These are phyloP conservation scores for Cyclargus thomasi DNA, from an alignment of 1,140 invertebrate genomes.

Conservation along the genomic window DNA sequence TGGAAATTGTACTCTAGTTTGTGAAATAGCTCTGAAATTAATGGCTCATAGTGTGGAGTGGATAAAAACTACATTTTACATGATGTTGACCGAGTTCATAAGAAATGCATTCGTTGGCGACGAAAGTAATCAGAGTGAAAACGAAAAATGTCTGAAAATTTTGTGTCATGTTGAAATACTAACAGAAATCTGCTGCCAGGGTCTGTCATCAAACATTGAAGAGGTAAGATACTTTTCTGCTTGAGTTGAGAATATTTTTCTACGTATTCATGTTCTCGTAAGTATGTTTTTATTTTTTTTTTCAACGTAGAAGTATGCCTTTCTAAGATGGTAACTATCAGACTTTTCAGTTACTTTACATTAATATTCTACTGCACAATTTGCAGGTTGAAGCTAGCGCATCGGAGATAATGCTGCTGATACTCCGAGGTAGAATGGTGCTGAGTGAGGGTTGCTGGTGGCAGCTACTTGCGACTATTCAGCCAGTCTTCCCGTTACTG, in stretches of 20 bases:
- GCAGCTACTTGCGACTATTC: constrained; percentile 73
- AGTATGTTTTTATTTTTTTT: too few species aligned
- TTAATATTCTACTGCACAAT: too few species aligned
- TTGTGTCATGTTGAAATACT: constrained; percentile 75
- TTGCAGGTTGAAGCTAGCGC: constrained; percentile 75
- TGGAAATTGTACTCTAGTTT: constrained; percentile 48
- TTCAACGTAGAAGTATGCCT: too few species aligned
- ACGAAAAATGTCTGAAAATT: constrained; percentile 67
- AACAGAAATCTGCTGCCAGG: constrained; percentile 79
- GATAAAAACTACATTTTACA: constrained; percentile 52
- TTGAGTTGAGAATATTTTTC: too few species aligned
- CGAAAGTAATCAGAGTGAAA: constrained; percentile 38
- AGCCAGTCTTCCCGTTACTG: constrained; percentile 75
- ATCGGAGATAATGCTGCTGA: constrained; percentile 77
- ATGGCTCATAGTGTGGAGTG: constrained; percentile 65
- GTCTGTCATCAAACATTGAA: constrained; percentile 67
- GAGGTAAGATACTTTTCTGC: constrained; percentile 50
- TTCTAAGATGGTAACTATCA: too few species aligned
- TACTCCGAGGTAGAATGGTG: constrained; percentile 78
- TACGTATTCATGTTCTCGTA: too few species aligned
- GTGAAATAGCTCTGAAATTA: constrained; percentile 61
- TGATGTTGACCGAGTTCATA: constrained; percentile 46
- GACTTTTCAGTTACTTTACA: too few species aligned
- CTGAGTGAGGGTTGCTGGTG: constrained; percentile 78
- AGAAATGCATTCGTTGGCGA: constrained; percentile 53